phyloP scores from a whole-genome alignment of 2,797 vertebrate genomes.

The Serranus cabrilla region DNA sequence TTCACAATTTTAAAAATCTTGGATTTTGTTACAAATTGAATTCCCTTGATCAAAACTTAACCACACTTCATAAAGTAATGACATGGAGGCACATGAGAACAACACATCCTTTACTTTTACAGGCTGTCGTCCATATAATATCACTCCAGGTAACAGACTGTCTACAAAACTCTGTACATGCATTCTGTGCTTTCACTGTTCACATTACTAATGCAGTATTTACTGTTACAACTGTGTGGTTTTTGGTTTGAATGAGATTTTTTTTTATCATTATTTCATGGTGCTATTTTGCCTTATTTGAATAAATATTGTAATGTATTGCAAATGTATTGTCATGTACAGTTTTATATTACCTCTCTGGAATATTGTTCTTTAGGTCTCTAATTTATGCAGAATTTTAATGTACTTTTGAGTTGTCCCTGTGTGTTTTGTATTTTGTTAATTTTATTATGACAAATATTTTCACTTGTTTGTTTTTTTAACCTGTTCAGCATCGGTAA shows the following conservation, averaged over 20 bases:
- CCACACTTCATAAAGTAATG: constrained; percentile 57
- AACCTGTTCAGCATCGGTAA: constrained; percentile 58
- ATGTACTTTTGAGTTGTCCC: constrained; percentile 81
- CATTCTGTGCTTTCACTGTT: constrained; percentile 64
- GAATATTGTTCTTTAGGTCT: constrained; percentile 80
- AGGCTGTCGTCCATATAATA: constrained; percentile 24
- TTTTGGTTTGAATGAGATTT: constrained; percentile 62
- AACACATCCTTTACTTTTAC: constrained; percentile 33
- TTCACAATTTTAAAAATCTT: constrained; percentile 55
- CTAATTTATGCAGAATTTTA: constrained; percentile 84
- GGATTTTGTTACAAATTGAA: constrained; percentile 45
- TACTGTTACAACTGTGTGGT: constrained; percentile 66
- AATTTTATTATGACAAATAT: constrained; percentile 70
- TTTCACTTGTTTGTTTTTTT: constrained; percentile 73
- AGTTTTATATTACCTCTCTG: constrained; percentile 86
- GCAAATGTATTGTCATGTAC: constrained; percentile 86
- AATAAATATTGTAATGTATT: constrained; percentile 87
- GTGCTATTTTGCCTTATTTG: constrained; percentile 81
- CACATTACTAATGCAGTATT: constrained; percentile 71
- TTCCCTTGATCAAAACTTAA: constrained; percentile 56
- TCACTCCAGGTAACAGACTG: constrained; percentile 23
- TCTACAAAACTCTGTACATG: constrained; percentile 35
- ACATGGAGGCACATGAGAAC: constrained; percentile 59
- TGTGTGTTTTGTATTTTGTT: constrained; percentile 78
- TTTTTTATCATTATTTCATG: constrained; percentile 67